Evolutionary conservation across 2,888 invertebrate genomes (phyloP).

Genomic region (Spodoptera exigua): DNA sequence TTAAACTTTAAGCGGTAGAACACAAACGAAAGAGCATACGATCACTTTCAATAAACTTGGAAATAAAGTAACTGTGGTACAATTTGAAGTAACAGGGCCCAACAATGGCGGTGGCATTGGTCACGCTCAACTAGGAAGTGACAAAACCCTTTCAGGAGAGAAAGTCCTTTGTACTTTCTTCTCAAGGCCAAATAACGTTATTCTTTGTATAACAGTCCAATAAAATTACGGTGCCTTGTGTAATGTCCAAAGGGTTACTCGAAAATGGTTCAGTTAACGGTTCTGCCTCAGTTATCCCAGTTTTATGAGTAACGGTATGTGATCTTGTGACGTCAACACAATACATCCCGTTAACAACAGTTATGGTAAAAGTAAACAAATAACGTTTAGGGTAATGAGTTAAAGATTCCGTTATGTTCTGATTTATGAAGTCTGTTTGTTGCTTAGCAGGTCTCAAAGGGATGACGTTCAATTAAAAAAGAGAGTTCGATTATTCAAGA

Average conservation of each 20-base stretch:
- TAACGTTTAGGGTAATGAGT: slow-evolving; percentile 76
- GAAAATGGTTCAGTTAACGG: slow-evolving; percentile 78
- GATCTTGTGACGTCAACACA: slow-evolving; percentile 62
- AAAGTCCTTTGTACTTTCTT: slow-evolving; percentile 85
- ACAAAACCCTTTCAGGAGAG: slow-evolving; percentile 78
- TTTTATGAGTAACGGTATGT: slow-evolving; percentile 79
- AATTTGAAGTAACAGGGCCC: slow-evolving; percentile 64
- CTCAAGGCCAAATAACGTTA: slow-evolving; percentile 77
- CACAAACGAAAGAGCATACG: slow-evolving; percentile 12
- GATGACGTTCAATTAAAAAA: slow-evolving; percentile 27
- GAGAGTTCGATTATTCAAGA: slow-evolving; percentile 13
- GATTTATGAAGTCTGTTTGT: slow-evolving; percentile 48
- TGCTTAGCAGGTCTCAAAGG: slow-evolving; percentile 5
- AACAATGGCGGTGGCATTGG: slow-evolving; percentile 69
- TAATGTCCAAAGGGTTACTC: slow-evolving; percentile 86
- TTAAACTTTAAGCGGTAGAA: too few relatives aligned
- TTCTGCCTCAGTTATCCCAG: slow-evolving; percentile 71
- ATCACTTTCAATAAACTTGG: slow-evolving; percentile 57
- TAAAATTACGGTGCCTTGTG: slow-evolving; percentile 83
- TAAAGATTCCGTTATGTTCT: slow-evolving; percentile 61
- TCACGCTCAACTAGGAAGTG: slow-evolving; percentile 76
- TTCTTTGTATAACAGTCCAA: slow-evolving; percentile 81
- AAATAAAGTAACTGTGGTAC: slow-evolving; percentile 60
- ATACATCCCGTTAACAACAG: slow-evolving; percentile 51
- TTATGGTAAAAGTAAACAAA: slow-evolving; percentile 63